These are phyloP conservation scores for Pristionchus maxplancki DNA, from an alignment of 2,888 invertebrate species.

Conservation along the genomic window DNA sequence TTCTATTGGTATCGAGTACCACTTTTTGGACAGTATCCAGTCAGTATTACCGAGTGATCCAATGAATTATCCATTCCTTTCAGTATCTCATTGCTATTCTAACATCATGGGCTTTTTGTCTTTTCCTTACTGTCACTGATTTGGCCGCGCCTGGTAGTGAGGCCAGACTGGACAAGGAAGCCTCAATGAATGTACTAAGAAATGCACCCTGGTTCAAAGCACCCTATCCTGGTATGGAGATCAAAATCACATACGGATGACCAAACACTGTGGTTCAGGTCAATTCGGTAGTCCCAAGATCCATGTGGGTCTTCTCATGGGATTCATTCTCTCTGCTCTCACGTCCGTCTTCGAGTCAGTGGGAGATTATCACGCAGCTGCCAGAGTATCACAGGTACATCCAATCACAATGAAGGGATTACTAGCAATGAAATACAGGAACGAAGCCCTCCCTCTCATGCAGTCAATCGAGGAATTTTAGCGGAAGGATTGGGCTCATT, in stretches of 20 bases:
- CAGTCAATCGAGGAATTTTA: constrained; percentile 90
- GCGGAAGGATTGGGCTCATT: constrained; percentile 86
- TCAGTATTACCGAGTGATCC: constrained; percentile 51
- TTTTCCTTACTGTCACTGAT: constrained; percentile 70
- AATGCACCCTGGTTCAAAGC: constrained; percentile 70
- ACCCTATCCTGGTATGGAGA: constrained; percentile 69
- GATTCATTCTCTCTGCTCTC: constrained; percentile 74
- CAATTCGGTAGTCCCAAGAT: constrained; percentile 73
- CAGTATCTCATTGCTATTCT: constrained; percentile 75
- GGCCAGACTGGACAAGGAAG: constrained; percentile 74
- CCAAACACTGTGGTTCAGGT: constrained; percentile 55
- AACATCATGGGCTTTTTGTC: constrained; percentile 75
- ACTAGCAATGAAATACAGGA: constrained; percentile 80
- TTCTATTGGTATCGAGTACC: constrained; percentile 68
- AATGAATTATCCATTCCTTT: background rate
- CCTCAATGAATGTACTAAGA: constrained; percentile 66
- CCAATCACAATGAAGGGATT: background rate
- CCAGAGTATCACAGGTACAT: constrained; percentile 79
- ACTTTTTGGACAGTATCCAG: constrained; percentile 76
- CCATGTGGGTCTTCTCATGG: constrained; percentile 70
- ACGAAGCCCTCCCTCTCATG: constrained; percentile 89
- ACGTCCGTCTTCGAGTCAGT: constrained; percentile 76
- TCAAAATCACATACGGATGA: background rate
- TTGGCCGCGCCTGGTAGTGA: constrained; percentile 66
- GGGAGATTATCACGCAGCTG: constrained; percentile 90